phyloP scores from a whole-genome alignment of 92 coral and sea anemone species.

The Muricea muricata region DNA sequence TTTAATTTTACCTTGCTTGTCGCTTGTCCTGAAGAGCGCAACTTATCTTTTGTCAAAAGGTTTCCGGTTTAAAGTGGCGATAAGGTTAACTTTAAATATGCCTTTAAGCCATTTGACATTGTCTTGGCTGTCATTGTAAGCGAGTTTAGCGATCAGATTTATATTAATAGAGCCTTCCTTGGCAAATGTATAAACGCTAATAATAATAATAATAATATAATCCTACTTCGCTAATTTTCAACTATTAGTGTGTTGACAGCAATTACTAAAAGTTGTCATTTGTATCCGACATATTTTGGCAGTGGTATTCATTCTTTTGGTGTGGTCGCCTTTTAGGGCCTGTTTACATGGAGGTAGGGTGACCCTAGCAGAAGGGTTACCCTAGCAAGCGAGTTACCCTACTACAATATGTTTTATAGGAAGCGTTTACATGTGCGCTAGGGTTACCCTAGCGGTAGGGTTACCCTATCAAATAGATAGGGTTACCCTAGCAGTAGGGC shows the following conservation, averaged over 20 bases:
- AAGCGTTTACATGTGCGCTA: no score
- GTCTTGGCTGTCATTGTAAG: no score
- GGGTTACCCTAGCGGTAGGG: no score
- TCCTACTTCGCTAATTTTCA: conserved; percentile 9
- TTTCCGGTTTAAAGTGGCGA: background rate
- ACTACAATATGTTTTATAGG: no score
- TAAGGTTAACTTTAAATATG: background rate
- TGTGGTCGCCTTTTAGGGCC: conserved; percentile 23
- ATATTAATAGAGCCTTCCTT: background rate
- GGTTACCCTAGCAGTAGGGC: no score
- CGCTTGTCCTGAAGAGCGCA: background rate
- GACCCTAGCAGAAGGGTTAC: no score
- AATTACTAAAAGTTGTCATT: background rate
- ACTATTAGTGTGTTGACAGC: conserved; percentile 22
- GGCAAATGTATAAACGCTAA: background rate
- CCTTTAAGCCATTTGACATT: background rate
- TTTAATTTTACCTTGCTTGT: background rate
- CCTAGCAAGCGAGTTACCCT: no score
- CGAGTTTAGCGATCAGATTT: background rate
- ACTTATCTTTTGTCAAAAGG: conserved; percentile 27
- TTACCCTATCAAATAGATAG: no score
- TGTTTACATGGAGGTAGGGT: no score
- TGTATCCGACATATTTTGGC: background rate
- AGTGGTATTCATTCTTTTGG: conserved; percentile 10
- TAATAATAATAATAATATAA: background rate